Evolutionary conservation across 2,888 invertebrate species (phyloP).

Genomic region (Stenotaenia linearis): DNA sequence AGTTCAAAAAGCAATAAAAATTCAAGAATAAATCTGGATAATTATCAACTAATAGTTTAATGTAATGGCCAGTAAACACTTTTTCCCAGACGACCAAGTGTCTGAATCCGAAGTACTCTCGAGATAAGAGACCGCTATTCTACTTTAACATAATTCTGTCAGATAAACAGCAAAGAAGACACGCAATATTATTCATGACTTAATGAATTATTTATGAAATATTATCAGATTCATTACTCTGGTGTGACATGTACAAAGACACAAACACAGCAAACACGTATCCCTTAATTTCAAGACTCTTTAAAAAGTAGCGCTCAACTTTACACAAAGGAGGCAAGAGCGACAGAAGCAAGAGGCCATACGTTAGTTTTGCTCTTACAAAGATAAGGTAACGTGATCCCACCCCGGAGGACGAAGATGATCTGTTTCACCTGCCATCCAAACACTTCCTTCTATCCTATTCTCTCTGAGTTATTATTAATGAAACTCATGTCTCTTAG

Average conservation of each 20-base stretch:
- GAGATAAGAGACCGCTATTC: neutral
- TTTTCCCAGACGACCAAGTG: neutral
- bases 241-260: neutral
- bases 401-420: slow-evolving; percentile 3
- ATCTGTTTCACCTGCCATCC: slow-evolving; percentile 5
- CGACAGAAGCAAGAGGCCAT: neutral
- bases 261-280: neutral
- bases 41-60: no score
- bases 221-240: neutral
- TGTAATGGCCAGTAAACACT: no score
- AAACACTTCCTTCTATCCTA: neutral
- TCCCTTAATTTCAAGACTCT: neutral
- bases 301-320: neutral
- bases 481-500: slow-evolving; percentile 1
- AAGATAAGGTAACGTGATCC: neutral
- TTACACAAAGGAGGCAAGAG: neutral
- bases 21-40: no score
- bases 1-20: no score
- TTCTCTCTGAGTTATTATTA: neutral
- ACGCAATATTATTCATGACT: neutral
- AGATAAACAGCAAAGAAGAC: neutral
- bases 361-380: slow-evolving; percentile 1
- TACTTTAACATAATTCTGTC: neutral
- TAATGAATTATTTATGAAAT: neutral
- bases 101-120: neutral